Evolutionary conservation across 2,113 vertebrate genomes (phyloP).

Genomic region (Hyaena hyaena): DNA sequence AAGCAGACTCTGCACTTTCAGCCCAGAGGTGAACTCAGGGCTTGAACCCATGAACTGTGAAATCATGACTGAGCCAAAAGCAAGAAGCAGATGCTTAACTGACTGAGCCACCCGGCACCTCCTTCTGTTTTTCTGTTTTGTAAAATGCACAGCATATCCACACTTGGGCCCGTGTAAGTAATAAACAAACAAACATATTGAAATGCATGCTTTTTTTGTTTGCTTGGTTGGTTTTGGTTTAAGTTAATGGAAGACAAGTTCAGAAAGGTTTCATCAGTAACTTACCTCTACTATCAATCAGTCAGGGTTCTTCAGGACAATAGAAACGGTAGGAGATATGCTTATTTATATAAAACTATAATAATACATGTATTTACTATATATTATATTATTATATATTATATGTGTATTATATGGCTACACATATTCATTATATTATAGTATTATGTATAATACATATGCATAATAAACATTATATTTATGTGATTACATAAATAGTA

Average conservation of each 20-base stretch:
- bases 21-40: too few species aligned
- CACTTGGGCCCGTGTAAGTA: background rate
- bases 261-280: background rate
- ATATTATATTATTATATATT: background rate
- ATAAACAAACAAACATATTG: background rate
- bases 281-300: background rate
- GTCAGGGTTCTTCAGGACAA: background rate
- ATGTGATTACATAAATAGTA: too few species aligned
- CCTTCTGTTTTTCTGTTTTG: background rate
- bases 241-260: background rate
- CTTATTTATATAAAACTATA: background rate
- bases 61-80: too few species aligned
- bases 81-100: too few species aligned
- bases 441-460: too few species aligned
- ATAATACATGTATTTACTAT: too few species aligned
- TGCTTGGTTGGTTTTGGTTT: background rate
- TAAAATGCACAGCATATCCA: background rate
- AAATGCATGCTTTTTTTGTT: background rate
- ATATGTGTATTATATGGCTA: background rate
- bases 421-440: too few species aligned
- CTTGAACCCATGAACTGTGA: too few species aligned
- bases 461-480: too few species aligned
- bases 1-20: too few species aligned
- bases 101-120: too few species aligned
- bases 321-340: background rate